Base-by-base conservation (phyloP, 2,113 vertebrate species). In the Pelvicachromis taeniatus region DNA sequence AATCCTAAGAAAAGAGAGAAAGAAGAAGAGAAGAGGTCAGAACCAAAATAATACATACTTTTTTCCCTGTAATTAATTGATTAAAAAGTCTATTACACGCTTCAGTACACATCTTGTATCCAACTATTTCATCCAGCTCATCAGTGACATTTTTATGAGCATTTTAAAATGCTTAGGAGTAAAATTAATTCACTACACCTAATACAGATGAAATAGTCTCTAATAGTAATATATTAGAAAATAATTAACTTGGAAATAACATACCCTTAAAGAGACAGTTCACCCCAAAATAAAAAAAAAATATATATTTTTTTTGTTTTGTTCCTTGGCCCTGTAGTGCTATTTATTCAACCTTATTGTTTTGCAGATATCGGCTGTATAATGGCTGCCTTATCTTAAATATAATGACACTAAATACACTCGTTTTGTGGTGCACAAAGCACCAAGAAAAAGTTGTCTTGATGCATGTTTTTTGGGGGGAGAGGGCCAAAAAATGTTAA, bases 1-100 rank as follows among this genome's bases (percentile, higher is more conserved):
- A 94, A 2, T 99, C 98, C 99, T 99, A 79, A 81, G 88, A 6
- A 91, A 87, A 85, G 61, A 91, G 40, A 88, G 29, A 87, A 80
- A 87, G n/a, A 86, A 6, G 35, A 73, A 50, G 17, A 87, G 75
- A n/a, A 87, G 9, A 52, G 54, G 59, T 94, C 38, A 92, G 35
- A 85, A 45, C 9, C 54, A 82, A 70, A 81, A 84, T n/a, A 85
- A 31, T 6, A 7, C 9, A 65, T 14, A 6, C 2, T 38, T 81
- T 80, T 45, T 23, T 9, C 10, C 13, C 40, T 12, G 70, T 42
- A 63, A 87, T 75, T 21, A 83, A 79, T 35, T 89, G 11, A 87
- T 85, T 9, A 19, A 45, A 65, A 50, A 19, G 11, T 83, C 73
- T 83, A 87, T 87, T 87, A 84, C 65, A 91, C 85, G 81, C 78